phyloP scores from a whole-genome alignment of 64 coral and sea anemone species.

The Acropora tenuis region DNA sequence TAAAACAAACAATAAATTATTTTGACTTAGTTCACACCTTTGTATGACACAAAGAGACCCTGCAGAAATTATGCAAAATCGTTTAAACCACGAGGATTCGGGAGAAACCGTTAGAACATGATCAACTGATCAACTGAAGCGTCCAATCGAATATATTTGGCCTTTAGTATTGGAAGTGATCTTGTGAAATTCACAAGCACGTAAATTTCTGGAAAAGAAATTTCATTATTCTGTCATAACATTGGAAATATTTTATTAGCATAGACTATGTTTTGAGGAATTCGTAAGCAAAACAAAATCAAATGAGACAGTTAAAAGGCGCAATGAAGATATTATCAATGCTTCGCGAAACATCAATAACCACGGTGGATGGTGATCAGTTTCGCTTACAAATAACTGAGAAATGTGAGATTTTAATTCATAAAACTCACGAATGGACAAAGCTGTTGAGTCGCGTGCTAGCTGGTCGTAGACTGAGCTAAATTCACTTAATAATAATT shows the following conservation, averaged over 20 bases:
- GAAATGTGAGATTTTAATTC: background rate
- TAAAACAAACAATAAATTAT: background rate
- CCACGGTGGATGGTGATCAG: too few species aligned
- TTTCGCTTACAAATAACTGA: background rate
- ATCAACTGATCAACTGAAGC: background rate
- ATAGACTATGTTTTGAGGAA: too few species aligned
- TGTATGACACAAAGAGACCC: background rate
- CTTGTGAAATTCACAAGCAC: background rate
- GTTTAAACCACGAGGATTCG: background rate
- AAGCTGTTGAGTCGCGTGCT: background rate
- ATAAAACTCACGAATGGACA: background rate
- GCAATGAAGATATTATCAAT: too few species aligned
- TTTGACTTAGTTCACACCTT: background rate
- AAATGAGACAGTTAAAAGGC: too few species aligned
- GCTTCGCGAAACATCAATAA: too few species aligned
- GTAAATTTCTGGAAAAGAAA: too few species aligned
- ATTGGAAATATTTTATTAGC: too few species aligned
- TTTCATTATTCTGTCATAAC: too few species aligned
- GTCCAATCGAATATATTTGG: background rate
- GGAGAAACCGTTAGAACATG: background rate
- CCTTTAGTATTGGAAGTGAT: background rate
- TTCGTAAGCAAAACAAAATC: too few species aligned
- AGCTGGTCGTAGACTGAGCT: too few species aligned
- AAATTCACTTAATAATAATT: background rate
- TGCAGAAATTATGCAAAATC: background rate